These are phyloP conservation scores for Tangara arthus DNA, from an alignment of 2,797 vertebrate genomes.

Conservation along the genomic window DNA sequence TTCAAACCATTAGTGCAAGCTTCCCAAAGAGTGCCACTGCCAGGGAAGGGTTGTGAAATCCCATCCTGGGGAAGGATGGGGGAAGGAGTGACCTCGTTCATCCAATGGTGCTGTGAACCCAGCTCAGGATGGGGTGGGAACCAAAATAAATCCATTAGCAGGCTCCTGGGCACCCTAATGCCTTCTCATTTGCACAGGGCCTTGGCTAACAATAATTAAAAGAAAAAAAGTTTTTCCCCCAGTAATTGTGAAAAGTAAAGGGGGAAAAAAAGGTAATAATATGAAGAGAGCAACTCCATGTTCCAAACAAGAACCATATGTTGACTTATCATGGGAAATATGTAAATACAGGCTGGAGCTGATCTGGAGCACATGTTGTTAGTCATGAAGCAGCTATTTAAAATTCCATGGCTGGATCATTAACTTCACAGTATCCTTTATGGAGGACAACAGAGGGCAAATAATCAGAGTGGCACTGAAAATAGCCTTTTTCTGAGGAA, in stretches of 20 bases:
- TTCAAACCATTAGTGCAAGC: background rate
- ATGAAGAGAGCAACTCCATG: background rate
- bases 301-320: constrained; percentile 55
- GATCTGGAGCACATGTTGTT: constrained; percentile 47
- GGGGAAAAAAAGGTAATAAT: background rate
- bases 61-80: background rate
- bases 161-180: background rate
- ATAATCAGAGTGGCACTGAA: constrained; percentile 8
- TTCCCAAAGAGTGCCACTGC: background rate
- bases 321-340: constrained; percentile 65
- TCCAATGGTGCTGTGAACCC: background rate
- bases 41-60: constrained; percentile 2
- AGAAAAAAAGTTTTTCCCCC: background rate
- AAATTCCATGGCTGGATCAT: constrained; percentile 38
- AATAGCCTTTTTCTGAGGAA: background rate
- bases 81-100: background rate
- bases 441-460: constrained; percentile 37
- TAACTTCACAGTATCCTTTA: constrained; percentile 61
- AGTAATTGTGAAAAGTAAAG: background rate
- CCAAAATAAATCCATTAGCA: background rate
- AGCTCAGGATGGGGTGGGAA: background rate
- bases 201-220: background rate
- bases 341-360: constrained; percentile 23
- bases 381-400: constrained; percentile 54
- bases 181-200: background rate